A percentile compares a stretch with the other conserved stretches of the same genome.
phyloP scores from a whole-genome alignment of 2,113 vertebrate genomes.

The Perca fluviatilis region DNA sequence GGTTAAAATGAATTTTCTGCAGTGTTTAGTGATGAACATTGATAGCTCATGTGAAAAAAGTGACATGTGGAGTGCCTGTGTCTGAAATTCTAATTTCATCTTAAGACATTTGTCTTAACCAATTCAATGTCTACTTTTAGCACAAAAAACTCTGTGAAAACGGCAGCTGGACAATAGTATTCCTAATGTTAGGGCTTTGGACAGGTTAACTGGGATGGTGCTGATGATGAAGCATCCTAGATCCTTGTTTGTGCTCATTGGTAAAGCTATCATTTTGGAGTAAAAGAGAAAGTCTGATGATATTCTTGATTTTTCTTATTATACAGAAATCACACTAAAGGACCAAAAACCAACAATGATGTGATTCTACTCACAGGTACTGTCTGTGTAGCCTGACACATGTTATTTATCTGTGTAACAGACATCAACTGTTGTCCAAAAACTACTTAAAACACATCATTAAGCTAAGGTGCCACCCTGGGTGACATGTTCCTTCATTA shows the following conservation, averaged over 20 bases:
- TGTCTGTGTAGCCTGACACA: not conserved
- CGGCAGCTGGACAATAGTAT: not conserved
- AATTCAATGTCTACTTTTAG: not conserved
- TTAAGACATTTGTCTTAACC: no score
- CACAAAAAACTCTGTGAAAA: not conserved
- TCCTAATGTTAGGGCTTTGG: not conserved
- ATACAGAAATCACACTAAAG: not conserved
- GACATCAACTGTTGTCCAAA: not conserved
- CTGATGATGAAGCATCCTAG: not conserved
- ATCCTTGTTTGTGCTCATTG: not conserved
- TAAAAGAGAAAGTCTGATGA: not conserved
- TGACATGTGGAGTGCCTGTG: not conserved
- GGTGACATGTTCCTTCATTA: not conserved
- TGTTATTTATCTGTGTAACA: not conserved
- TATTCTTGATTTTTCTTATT: not conserved
- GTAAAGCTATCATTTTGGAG: not conserved
- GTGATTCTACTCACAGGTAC: no score
- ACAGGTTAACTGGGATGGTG: not conserved
- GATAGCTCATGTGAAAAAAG: no score
- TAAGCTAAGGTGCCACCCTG: not conserved
- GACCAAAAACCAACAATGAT: no score
- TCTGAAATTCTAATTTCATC: not conserved
- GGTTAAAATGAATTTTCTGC: not conserved
- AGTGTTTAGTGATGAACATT: no score
- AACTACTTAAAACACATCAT: not conserved